Evolutionary conservation across 2,888 invertebrate species (phyloP).

Genomic region (Hydrotaea cyrtoneurina): DNA sequence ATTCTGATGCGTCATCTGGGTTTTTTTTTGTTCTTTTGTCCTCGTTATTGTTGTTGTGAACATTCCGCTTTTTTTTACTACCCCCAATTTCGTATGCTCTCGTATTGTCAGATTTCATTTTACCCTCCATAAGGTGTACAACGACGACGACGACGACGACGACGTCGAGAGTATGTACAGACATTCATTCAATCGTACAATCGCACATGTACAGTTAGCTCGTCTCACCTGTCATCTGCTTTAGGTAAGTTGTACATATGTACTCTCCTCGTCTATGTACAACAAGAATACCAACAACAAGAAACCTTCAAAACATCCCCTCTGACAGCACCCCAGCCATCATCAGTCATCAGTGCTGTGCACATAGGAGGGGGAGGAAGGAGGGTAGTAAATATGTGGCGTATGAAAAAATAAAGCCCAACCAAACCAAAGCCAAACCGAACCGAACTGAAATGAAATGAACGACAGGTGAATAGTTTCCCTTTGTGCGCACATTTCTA

Average conservation of each 20-base stretch:
- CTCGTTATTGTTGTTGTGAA: constrained; percentile 25
- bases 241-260: constrained; percentile 32
- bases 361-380: constrained; percentile 8
- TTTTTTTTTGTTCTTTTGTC: constrained; percentile 42
- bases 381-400: not conserved
- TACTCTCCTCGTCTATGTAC: not conserved
- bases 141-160: not conserved
- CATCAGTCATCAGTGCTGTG: constrained; percentile 9
- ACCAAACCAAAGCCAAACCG: constrained; percentile 18
- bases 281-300: constrained; percentile 7
- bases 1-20: constrained; percentile 66
- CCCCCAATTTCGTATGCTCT: constrained; percentile 62
- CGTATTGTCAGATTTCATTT: constrained; percentile 64
- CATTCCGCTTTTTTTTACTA: constrained; percentile 47
- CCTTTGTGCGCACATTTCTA: constrained; percentile 69
- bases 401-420: not conserved
- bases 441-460: constrained; percentile 18
- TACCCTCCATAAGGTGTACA: not conserved
- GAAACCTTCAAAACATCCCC: constrained; percentile 54
- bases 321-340: constrained; percentile 21
- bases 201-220: constrained; percentile 42
- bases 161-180: not conserved
- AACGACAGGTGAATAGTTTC: constrained; percentile 68
- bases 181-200: constrained; percentile 6
- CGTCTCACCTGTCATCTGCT: constrained; percentile 66